These are phyloP conservation scores for Drosophila pseudoananassae DNA, from an alignment of 1,140 invertebrate species.

Conservation along the genomic window DNA sequence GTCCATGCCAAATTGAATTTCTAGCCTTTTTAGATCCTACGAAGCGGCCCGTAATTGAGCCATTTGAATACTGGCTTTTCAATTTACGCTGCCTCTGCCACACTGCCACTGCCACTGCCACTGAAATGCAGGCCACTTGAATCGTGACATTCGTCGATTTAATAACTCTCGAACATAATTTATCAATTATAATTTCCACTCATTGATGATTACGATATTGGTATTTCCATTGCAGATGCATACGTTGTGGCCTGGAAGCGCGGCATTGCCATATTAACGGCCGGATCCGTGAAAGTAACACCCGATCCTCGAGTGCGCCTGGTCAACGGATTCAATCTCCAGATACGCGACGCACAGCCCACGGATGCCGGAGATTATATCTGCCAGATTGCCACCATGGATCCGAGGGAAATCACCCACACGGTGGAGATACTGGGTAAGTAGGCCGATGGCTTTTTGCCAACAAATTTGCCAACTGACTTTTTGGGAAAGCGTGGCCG, in stretches of 20 bases:
- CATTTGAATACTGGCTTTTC: conserved; percentile 81
- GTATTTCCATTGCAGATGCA: conserved; percentile 64
- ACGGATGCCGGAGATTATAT: conserved; percentile 87
- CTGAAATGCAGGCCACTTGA: conserved; percentile 27
- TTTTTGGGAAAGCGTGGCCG: conserved; percentile 15
- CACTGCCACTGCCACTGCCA: background rate
- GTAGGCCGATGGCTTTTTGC: conserved; percentile 48
- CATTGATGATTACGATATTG: conserved; percentile 10
- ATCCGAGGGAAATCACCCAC: conserved; percentile 86
- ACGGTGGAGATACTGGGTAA: conserved; percentile 87
- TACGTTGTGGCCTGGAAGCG: conserved; percentile 87
- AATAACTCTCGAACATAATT: conserved; percentile 71
- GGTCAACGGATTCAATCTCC: conserved; percentile 85
- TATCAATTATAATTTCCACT: conserved; percentile 51
- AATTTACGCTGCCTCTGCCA: conserved; percentile 63
- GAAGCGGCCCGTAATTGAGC: conserved; percentile 77
- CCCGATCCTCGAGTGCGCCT: conserved; percentile 86
- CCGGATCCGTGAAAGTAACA: conserved; percentile 86
- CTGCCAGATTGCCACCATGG: conserved; percentile 86
- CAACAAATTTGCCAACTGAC: conserved; percentile 38
- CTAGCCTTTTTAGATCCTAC: conserved; percentile 82
- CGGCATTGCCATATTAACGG: conserved; percentile 86
- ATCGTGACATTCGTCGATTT: conserved; percentile 45
- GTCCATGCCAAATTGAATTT: conserved; percentile 81
- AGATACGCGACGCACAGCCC: conserved; percentile 85